Evolutionary conservation across 2,888 invertebrate species (phyloP).

Genomic region (Biston stratarius): DNA sequence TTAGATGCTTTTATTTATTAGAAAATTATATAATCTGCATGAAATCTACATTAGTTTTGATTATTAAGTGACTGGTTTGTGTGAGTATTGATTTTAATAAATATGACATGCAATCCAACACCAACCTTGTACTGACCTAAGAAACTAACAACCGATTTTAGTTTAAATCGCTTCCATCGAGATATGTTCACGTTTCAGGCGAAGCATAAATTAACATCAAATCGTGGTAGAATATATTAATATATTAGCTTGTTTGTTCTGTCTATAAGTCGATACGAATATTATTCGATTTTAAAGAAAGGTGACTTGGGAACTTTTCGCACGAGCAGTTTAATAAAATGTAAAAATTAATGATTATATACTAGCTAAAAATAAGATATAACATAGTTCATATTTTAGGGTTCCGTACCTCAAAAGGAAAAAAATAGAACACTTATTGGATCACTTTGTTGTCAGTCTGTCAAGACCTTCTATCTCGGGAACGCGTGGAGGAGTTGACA

Average conservation of each 20-base stretch:
- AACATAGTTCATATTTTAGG: no score
- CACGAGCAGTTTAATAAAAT: no score
- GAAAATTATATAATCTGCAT: neutral
- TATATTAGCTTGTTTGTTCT: constrained; percentile 10
- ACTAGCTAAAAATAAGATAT: no score
- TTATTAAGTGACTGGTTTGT: neutral
- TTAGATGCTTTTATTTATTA: neutral
- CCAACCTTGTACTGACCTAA: constrained; percentile 6
- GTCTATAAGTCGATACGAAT: neutral
- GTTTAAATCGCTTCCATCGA: constrained; percentile 10
- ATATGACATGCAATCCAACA: neutral
- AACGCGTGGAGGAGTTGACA: no score
- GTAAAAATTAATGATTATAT: no score
- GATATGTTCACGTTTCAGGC: constrained; percentile 18
- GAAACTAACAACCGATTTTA: neutral
- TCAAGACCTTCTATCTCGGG: no score
- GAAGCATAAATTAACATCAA: constrained; percentile 10
- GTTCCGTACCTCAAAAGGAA: no score
- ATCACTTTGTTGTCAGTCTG: no score
- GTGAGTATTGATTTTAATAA: neutral
- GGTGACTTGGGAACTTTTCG: no score
- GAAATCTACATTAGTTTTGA: constrained; percentile 1
- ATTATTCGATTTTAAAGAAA: neutral
- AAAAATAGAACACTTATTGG: no score
- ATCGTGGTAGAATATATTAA: neutral